These are phyloP conservation scores for Halcyon smyrnensis DNA, from an alignment of 2,797 vertebrate species.

Conservation along the genomic window DNA sequence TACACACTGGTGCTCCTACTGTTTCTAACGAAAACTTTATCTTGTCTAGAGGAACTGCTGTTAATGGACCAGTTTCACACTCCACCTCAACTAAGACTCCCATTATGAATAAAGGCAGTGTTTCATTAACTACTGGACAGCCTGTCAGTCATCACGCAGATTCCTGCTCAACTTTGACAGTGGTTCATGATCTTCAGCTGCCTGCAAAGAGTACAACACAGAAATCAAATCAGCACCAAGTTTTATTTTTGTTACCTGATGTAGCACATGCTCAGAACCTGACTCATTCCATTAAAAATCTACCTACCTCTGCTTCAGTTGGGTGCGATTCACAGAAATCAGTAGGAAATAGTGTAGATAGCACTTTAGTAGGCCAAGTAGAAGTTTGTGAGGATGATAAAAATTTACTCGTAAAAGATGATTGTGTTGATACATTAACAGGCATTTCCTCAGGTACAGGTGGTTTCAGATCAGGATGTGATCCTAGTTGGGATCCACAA, in stretches of 20 bases:
- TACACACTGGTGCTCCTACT: constrained; percentile 90
- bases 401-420: constrained; percentile 77
- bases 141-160: constrained; percentile 83
- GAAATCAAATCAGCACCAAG: constrained; percentile 85
- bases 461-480: constrained; percentile 80
- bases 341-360: constrained; percentile 83
- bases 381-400: constrained; percentile 83
- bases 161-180: constrained; percentile 86
- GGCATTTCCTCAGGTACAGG: constrained; percentile 86
- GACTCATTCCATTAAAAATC: constrained; percentile 88
- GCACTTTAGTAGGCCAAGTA: constrained; percentile 87
- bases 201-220: constrained; percentile 85
- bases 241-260: constrained; percentile 90
- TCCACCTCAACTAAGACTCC: constrained; percentile 90
- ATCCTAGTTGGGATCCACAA: constrained; percentile 87
- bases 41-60: constrained; percentile 92
- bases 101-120: constrained; percentile 89
- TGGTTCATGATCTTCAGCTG: constrained; percentile 89
- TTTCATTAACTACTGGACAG: constrained; percentile 88
- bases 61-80: constrained; percentile 99
- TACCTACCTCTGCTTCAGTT: constrained; percentile 86
- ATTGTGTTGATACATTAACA: constrained; percentile 81
- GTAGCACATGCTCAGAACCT: constrained; percentile 86
- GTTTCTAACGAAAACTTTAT: constrained; percentile 89
- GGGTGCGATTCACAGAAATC: constrained; percentile 86